Base-by-base conservation (phyloP, 2,113 vertebrate genomes). In the Apus apus region DNA sequence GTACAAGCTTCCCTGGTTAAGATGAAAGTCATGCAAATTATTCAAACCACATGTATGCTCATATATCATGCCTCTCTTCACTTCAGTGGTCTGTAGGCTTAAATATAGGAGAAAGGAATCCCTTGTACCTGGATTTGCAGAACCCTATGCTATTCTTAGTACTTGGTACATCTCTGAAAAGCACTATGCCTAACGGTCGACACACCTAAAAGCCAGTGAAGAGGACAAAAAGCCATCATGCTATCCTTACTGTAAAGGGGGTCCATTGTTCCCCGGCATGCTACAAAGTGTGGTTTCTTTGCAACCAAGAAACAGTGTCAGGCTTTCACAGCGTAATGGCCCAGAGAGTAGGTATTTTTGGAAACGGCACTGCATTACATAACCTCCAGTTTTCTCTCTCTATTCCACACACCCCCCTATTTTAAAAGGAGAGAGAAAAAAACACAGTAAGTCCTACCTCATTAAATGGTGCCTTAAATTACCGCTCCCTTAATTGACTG, bases 321-420 rank as follows among this genome's bases (percentile, higher is more conserved):
- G 91, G 92, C 82, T 94, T 97, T 80, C 96, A 97, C 85, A 82
- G 92, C 71, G 86, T 93, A 97, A 97, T 61, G 58, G 97, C 96
- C 96, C 94, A 93, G 93, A 90, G 85, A 97, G 93, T 93, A 96
- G 96, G 96, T 98, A 98, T 98, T 98, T 98, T 98, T 98, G 98
- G 98, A 98, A 98, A 98, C 97, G 94, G 96, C 94, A 97, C 90
- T 97, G 96, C 97, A 98, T 98, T 98, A 98, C 98, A 98, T 98
- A 98, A 98, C 96, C 97, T 96, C 92, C 92, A 89, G 86, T 96
- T 87, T 68, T 87, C 60, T 53, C 79, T 73, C 64, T 72, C 64
- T 72, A 17, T 80, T 76, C 53, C 75, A 93, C 81, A 40, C 76
- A 30, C 71, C 26, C 64, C 76, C 78, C 82, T 89, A 79, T 77